Base-by-base conservation (phyloP, 2,797 vertebrate genomes). In the Margarornis squamiger region DNA sequence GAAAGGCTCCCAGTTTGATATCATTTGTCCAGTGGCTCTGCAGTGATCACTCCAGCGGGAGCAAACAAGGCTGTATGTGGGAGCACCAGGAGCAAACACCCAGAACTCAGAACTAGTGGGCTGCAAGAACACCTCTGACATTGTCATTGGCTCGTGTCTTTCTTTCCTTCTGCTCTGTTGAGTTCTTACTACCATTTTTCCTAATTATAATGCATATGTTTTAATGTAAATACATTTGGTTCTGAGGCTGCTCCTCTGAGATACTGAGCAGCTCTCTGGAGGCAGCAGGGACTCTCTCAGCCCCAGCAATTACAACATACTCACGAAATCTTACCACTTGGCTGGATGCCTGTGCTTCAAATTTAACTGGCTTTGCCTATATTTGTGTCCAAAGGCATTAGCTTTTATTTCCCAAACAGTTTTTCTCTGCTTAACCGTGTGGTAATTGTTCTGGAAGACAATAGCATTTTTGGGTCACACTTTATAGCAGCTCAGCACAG, bases 381-480 rank as follows among this genome's bases (percentile, higher is more conserved):
- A 39, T 94, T 88, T 86, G 38, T 95, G 71, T 88, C 82, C 36
- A 10, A 29, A 79, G 83, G 29, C 71, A 22, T 92, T 79, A 93
- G 86, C 67, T 90, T 92, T 82, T 77, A 88, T 83, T 93, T 95
- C 88, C 80, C 88, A 82, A 94, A 82, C 41, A 67, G n/a, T 78
- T 91, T 86, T 90, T 73, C 82, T 73, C 80, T 92, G 86, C 92
- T 95, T 97, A 96, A 94, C 79, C 82, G 90, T 46, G 61, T 70
- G 76, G 74, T 87, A 84, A 82, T 95, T 88, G 72, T 75, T 90
- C 49, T 87, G 91, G 63, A 86, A 94, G 77, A 92, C 80, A 93
- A 79, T 34, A 38, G 49, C 14, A 3, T 48, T 77, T 95, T 51
- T 63, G 82, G 91, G 80, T 86, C 90, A 66, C 4, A 0, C 73